Evolutionary conservation across 1,140 invertebrate genomes (phyloP), one percentile per base, ranked within the genome.

Genomic region (Penaeus japonicus): DNA sequence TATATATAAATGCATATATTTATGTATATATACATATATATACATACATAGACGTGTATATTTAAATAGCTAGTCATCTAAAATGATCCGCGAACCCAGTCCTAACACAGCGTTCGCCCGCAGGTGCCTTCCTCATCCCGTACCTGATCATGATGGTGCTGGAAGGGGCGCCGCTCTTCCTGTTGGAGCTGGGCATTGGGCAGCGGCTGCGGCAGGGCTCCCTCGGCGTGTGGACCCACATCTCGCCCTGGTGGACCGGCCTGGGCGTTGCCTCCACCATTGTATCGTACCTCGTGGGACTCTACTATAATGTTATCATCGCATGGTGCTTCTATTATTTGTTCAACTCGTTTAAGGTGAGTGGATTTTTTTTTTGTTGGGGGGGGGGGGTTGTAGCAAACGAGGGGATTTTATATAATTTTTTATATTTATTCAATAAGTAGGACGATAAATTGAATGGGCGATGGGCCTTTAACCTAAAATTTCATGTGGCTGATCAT

Each of bases 301-400:
- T 99, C 55, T 99, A 99, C 93, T 99, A 99, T 94, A 99, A 99
- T 92, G 97, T 99, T 90, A 99, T 99, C 92, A 98, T 99, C 91
- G 98, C 98, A 65, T 99, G 98, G 98, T 98, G 98, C 90, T 96
- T 99, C 93, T 99, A 96, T 92, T 99, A 99, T 92, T 95, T 98
- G 83, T 97, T 97, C 93, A 97, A 98, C 91, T 97, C 96, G 92
- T 95, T 97, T 92, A 94, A 95, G 94, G 96, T 97, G 92, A 95
- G 94, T n/a, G n/a, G n/a, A n/a, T n/a, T n/a, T n/a, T n/a, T n/a
- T n/a, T n/a, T n/a, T n/a, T n/a, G n/a, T n/a, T n/a, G n/a, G n/a
- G n/a, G n/a, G n/a, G n/a, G n/a, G n/a, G n/a, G n/a, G n/a, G n/a
- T n/a, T n/a, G n/a, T n/a, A n/a, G n/a, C n/a, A n/a, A n/a, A n/a